Conservation (phyloP, 2,888 invertebrate species). For the Ischnus inquisitorius region DNA sequence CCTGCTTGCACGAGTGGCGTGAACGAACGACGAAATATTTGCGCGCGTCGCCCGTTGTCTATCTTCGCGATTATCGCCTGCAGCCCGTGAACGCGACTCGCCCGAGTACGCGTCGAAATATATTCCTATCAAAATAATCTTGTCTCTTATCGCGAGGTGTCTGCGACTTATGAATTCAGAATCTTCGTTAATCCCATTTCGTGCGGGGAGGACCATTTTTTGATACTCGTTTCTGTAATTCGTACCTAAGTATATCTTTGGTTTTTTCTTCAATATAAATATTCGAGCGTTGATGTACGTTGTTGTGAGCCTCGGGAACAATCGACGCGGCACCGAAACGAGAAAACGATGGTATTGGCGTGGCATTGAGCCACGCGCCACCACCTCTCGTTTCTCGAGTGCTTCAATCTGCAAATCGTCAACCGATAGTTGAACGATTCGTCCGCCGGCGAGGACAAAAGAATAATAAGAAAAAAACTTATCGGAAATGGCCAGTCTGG, state of each 20-base stretch:
- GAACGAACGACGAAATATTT: conserved; percentile 17
- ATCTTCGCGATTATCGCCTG: background rate
- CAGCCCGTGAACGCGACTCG: background rate
- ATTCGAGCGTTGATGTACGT: conserved; percentile 29
- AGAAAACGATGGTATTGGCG: conserved; percentile 25
- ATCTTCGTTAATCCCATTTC: no score
- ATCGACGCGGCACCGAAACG: background rate
- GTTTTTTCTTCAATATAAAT: background rate
- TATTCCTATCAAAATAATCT: background rate
- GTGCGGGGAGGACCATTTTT: background rate
- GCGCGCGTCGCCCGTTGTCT: conserved; percentile 6
- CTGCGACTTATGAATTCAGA: no score
- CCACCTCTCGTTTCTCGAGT: conserved; percentile 1
- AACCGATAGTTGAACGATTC: background rate
- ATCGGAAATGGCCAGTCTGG: conserved; percentile 79
- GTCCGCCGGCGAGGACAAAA: no score
- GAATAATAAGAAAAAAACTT: background rate
- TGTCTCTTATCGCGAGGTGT: background rate
- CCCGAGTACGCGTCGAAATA: background rate
- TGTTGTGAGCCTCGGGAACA: conserved; percentile 16
- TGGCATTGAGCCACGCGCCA: background rate
- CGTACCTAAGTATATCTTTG: background rate
- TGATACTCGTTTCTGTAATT: background rate
- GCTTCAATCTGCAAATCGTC: conserved; percentile 2
- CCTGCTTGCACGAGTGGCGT: conserved; percentile 43